Conservation (phyloP, 2,113 vertebrate species). For the Peromyscus polionotus region DNA sequence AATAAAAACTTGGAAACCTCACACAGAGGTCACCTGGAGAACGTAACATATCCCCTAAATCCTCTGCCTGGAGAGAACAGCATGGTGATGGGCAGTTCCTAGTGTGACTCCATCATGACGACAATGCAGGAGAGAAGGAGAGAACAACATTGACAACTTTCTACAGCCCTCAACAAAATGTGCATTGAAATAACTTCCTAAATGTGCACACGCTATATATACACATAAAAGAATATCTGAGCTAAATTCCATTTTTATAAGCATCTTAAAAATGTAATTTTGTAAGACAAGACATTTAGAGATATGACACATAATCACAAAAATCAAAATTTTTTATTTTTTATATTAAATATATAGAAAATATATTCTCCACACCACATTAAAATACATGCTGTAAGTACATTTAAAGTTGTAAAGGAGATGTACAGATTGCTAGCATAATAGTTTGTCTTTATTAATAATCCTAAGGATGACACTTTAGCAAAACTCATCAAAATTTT, state of each 20-base stretch:
- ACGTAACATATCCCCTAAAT: constrained; percentile 27
- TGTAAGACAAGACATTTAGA: constrained; percentile 40
- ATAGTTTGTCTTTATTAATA: constrained; percentile 53
- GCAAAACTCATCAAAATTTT: constrained; percentile 53
- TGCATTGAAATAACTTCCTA: constrained; percentile 47
- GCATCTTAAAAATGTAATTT: background rate
- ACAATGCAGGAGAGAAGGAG: background rate
- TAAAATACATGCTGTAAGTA: background rate
- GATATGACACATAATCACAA: constrained; percentile 25
- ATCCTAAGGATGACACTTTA: constrained; percentile 43
- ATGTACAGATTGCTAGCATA: constrained; percentile 51
- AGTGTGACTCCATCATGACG: background rate
- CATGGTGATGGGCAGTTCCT: background rate
- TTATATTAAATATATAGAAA: constrained; percentile 36
- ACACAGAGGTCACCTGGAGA: constrained; percentile 51
- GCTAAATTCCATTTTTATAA: constrained; percentile 23
- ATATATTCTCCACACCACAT: background rate
- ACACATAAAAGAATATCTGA: constrained; percentile 35
- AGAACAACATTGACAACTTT: background rate
- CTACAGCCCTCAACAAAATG: constrained; percentile 21
- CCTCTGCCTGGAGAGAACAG: constrained; percentile 36
- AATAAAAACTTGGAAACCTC: constrained; percentile 50
- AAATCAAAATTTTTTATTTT: background rate
- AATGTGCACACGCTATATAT: background rate
- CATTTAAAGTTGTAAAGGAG: constrained; percentile 40